Evolutionary conservation across 2,888 invertebrate species (phyloP).

Genomic region (Eledone cirrhosa): DNA sequence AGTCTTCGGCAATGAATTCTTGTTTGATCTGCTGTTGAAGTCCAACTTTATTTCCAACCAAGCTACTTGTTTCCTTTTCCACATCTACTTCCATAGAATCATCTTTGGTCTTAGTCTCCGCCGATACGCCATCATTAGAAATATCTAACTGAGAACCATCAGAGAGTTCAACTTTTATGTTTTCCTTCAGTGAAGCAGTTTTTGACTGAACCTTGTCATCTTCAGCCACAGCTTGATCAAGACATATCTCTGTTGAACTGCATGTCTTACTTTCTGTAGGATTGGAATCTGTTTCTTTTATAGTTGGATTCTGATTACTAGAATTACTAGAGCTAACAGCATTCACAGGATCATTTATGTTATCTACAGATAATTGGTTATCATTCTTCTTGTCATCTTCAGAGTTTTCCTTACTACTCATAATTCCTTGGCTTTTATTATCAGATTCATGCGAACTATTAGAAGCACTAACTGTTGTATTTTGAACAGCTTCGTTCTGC

Average conservation of each 20-base stretch:
- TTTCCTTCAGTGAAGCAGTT: neutral
- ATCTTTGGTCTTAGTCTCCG: neutral
- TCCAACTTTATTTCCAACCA: neutral
- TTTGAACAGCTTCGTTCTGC: neutral
- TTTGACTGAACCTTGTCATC: neutral
- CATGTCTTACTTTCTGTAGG: slow-evolving; percentile 1
- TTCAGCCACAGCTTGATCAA: neutral
- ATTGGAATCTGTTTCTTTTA: neutral
- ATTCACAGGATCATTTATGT: neutral
- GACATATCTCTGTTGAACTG: neutral
- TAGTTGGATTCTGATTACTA: neutral
- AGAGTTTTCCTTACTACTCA: neutral
- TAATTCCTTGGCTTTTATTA: neutral
- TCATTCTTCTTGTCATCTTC: neutral
- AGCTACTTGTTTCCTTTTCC: neutral
- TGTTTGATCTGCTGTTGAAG: neutral
- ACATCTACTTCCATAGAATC: neutral
- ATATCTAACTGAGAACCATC: neutral
- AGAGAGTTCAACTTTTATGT: neutral
- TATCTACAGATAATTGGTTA: neutral
- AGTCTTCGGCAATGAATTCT: no score
- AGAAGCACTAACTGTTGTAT: neutral
- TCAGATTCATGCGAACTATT: slow-evolving; percentile 3
- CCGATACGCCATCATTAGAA: neutral
- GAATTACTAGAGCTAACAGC: slow-evolving; percentile 9